phyloP scores from a whole-genome alignment of 2,797 vertebrate genomes.

The Macroramphosus scolopax region DNA sequence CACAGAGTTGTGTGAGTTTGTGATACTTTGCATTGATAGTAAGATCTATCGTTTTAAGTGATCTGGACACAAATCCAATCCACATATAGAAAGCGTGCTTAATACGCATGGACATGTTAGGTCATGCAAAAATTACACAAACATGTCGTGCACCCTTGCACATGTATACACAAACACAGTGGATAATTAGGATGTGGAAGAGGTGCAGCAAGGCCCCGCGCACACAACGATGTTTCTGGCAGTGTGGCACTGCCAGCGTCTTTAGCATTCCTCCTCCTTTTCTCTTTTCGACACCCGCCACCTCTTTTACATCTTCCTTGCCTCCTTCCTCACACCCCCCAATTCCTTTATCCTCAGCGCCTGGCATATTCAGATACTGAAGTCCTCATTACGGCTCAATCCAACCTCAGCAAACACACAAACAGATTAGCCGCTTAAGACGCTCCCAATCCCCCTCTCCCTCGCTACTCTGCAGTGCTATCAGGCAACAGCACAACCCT shows the following conservation, averaged over 20 bases:
- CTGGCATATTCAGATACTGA: slow-evolving; percentile 87
- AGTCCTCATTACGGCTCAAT: slow-evolving; percentile 87
- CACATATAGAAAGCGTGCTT: no score
- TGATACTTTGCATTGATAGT: no score
- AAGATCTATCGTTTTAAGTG: no score
- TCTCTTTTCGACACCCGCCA: slow-evolving; percentile 52
- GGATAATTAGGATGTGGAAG: slow-evolving; percentile 41
- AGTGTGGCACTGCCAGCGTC: slow-evolving; percentile 48
- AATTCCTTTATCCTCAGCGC: slow-evolving; percentile 79
- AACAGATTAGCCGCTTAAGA: slow-evolving; percentile 81
- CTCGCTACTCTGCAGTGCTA: slow-evolving; percentile 77
- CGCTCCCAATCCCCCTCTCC: slow-evolving; percentile 80
- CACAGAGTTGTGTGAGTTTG: no score
- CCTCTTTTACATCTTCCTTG: slow-evolving; percentile 63
- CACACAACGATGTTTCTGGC: slow-evolving; percentile 37
- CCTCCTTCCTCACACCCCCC: slow-evolving; percentile 42
- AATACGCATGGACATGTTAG: slow-evolving; percentile 5
- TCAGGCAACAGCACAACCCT: slow-evolving; percentile 83
- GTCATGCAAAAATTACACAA: slow-evolving; percentile 24
- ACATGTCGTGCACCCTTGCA: no score
- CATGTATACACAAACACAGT: slow-evolving; percentile 24
- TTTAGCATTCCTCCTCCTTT: slow-evolving; percentile 44
- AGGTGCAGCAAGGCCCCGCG: slow-evolving; percentile 44
- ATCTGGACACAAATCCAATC: no score
- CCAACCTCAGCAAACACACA: slow-evolving; percentile 87